These are phyloP conservation scores for Barbus barbus DNA, from an alignment of 2,113 vertebrate species.

Conservation along the genomic window DNA sequence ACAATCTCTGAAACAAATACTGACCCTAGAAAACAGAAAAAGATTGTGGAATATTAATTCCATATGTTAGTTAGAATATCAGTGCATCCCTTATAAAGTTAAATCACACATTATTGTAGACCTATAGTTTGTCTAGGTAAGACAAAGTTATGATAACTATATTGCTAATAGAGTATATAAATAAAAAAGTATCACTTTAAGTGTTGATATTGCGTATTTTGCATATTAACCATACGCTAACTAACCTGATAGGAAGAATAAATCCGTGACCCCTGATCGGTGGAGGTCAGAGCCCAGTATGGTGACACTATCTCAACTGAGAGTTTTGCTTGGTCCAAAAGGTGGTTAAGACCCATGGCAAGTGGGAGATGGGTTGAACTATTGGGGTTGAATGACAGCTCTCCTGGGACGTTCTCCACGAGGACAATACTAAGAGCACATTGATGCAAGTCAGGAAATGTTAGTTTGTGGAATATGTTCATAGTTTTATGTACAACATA, in stretches of 20 bases:
- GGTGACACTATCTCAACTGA: constrained; percentile 94
- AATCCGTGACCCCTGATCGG: constrained; percentile 80
- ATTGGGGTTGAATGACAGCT: constrained; percentile 76
- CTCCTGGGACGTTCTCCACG: constrained; percentile 96
- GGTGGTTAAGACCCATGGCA: constrained; percentile 82
- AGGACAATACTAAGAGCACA: constrained; percentile 81
- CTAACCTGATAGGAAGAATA: constrained; percentile 85
- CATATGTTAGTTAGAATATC: no score
- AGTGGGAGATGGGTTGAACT: constrained; percentile 81
- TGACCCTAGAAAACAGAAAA: constrained; percentile 63
- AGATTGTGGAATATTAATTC: no score
- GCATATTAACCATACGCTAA: not conserved
- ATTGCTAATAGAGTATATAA: no score
- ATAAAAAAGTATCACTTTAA: no score
- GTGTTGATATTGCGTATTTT: constrained; percentile 37
- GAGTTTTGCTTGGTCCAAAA: constrained; percentile 85
- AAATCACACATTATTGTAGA: no score
- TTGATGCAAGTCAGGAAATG: not conserved
- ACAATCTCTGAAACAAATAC: constrained; percentile 69
- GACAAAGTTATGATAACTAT: no score
- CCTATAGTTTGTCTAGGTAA: no score
- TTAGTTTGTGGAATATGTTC: not conserved
- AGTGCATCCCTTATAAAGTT: no score
- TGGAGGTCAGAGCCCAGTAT: constrained; percentile 80
- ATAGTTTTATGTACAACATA: not conserved